Conservation (phyloP, 2,797 vertebrate species). For the Enteromius radiatus region DNA sequence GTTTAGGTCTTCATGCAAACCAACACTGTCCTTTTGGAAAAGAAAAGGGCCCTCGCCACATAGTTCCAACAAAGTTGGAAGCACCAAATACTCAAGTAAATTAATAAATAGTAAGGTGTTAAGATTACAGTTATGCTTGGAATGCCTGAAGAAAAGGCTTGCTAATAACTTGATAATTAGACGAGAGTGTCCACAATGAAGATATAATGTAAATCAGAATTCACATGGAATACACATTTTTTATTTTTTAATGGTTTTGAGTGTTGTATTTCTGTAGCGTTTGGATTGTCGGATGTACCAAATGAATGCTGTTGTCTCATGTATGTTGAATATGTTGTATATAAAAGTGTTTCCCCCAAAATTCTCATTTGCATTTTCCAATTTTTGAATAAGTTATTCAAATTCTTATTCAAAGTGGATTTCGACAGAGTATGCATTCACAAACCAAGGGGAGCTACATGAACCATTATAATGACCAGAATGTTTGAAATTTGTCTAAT, state of each 20-base stretch:
- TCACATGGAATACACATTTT: too few relatives aligned
- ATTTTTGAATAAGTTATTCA: background rate
- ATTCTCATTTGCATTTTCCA: background rate
- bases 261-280: conserved; percentile 10
- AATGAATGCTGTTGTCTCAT: conserved; percentile 3
- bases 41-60: background rate
- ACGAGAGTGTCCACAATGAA: background rate
- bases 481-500: background rate
- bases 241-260: background rate
- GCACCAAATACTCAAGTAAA: background rate
- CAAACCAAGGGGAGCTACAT: background rate
- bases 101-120: background rate
- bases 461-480: background rate
- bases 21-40: background rate
- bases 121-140: background rate
- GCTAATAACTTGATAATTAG: background rate
- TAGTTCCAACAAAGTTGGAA: background rate
- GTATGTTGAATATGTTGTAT: conserved; percentile 10
- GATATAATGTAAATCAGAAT: background rate
- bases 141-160: background rate
- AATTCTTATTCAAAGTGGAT: background rate
- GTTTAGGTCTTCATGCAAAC: background rate
- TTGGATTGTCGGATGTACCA: background rate
- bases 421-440: background rate
- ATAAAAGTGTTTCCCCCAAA: background rate